Conservation (phyloP, 2,113 vertebrate species). For the Phocoena sinus region DNA sequence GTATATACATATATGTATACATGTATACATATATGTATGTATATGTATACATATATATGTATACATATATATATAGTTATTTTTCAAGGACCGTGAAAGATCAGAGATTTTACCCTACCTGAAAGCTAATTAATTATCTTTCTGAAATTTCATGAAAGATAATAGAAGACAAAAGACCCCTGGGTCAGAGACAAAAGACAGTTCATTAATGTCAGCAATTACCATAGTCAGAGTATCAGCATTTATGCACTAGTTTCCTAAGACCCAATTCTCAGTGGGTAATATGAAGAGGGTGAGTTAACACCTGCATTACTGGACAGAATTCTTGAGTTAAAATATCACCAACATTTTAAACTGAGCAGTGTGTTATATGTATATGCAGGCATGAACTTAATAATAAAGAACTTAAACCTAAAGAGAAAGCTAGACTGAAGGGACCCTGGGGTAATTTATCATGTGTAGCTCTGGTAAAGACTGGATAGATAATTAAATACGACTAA, state of each 20-base stretch:
- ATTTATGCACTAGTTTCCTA: not conserved
- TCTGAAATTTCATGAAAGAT: not conserved
- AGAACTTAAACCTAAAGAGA: not conserved
- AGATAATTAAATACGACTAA: not conserved
- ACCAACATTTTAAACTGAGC: not conserved
- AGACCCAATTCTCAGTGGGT: not conserved
- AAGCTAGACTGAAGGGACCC: not conserved
- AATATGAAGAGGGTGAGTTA: not conserved
- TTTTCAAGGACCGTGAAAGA: not conserved
- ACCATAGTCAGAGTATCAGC: not conserved
- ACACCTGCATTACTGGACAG: not conserved
- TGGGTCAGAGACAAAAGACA: not conserved
- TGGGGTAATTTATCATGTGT: not conserved
- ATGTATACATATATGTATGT: too few relatives aligned
- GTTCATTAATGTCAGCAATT: not conserved
- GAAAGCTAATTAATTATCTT: not conserved
- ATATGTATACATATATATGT: too few relatives aligned
- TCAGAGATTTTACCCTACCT: not conserved
- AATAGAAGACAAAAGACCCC: not conserved
- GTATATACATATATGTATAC: too few relatives aligned
- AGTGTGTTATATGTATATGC: not conserved
- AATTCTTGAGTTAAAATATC: not conserved
- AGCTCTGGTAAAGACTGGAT: not conserved
- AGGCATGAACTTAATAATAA: not conserved
- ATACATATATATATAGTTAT: not conserved